phyloP scores from a whole-genome alignment of 2,888 invertebrate genomes.

The Drosophila gaucha region DNA sequence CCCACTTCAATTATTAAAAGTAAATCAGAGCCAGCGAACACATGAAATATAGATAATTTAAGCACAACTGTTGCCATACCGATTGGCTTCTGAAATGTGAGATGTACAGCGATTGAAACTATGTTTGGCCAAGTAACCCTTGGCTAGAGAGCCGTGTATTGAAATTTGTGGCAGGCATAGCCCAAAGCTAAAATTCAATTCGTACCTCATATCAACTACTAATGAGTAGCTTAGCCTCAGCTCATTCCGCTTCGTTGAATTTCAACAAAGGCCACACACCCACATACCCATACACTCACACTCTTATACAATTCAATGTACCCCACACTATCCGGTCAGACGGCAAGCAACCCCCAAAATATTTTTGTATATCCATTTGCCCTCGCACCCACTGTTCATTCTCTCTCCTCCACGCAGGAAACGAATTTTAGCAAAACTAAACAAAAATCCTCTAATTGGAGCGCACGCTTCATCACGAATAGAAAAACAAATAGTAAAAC shows the following conservation, averaged over 20 bases:
- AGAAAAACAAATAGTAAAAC: conserved; percentile 27
- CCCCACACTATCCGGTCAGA: not conserved
- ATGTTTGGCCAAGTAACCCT: conserved; percentile 7
- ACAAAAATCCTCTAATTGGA: conserved; percentile 62
- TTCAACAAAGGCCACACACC: conserved; percentile 42
- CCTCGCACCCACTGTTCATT: no score
- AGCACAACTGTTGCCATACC: conserved; percentile 6
- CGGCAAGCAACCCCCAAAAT: conserved; percentile 48
- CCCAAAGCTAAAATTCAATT: conserved; percentile 22
- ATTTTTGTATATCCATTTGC: not conserved
- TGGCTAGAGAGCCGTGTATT: conserved; percentile 5
- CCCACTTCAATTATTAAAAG: not conserved
- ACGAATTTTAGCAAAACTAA: conserved; percentile 62
- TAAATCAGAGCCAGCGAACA: not conserved
- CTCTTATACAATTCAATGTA: conserved; percentile 24
- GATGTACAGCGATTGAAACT: not conserved
- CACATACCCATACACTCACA: not conserved
- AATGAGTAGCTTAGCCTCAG: conserved; percentile 54
- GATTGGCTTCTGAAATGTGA: conserved; percentile 11
- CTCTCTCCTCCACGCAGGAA: no score
- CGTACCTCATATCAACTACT: conserved; percentile 18
- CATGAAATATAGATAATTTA: conserved; percentile 5
- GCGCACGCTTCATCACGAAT: conserved; percentile 44
- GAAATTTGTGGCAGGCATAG: conserved; percentile 8
- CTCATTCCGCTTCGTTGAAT: conserved; percentile 59